Conservation (phyloP, 2,113 vertebrate species). For the Muscicapa adusta region DNA sequence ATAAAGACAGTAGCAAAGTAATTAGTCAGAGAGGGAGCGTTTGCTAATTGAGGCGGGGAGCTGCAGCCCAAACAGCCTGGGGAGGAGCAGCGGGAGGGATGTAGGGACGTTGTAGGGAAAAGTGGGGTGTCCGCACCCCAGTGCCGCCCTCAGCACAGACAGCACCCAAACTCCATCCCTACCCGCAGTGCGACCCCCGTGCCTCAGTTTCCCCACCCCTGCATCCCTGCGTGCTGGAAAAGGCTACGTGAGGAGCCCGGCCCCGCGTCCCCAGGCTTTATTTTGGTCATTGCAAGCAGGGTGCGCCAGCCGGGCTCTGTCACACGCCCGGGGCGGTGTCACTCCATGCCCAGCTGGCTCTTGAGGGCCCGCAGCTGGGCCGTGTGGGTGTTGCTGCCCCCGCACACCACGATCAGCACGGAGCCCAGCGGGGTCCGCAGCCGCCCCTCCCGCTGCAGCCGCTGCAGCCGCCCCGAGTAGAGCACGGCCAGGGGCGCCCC, state of each 20-base stretch:
- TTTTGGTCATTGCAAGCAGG: rapidly evolving
- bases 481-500: conserved; percentile 84
- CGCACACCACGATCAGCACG: conserved; percentile 85
- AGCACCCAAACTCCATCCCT: not conserved
- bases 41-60: conserved; percentile 15
- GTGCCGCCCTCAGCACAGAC: not conserved
- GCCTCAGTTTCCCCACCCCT: conserved; percentile 13
- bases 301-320: rapidly evolving
- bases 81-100: not conserved
- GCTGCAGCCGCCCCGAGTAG: conserved; percentile 78
- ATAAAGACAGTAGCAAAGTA: conserved; percentile 48
- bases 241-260: rapidly evolving
- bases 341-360: conserved; percentile 71
- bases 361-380: conserved; percentile 76
- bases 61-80: not conserved
- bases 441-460: conserved; percentile 75
- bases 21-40: conserved; percentile 5
- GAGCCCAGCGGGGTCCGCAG: conserved; percentile 67
- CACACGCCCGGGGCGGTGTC: rapidly evolving
- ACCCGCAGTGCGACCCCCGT: not conserved
- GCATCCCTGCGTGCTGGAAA: rapidly evolving
- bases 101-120: rapidly evolving
- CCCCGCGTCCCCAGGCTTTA: not conserved
- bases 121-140: rapidly evolving
- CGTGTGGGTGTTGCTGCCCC: conserved; percentile 80